phyloP scores from a whole-genome alignment of 2,888 invertebrate species.

The Cephalotes varians region DNA sequence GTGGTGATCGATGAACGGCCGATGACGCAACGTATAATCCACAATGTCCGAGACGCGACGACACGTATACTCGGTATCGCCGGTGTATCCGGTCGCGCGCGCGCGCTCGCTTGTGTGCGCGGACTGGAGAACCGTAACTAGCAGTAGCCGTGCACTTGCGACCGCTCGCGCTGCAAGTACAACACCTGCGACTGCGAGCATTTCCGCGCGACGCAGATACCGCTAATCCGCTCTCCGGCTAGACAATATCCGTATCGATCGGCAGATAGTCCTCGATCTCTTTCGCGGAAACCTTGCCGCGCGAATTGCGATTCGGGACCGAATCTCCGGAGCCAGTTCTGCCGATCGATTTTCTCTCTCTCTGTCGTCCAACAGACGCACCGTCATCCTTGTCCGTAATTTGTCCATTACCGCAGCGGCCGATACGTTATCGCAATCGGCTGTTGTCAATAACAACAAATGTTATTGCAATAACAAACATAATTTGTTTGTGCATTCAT shows the following conservation, averaged over 20 bases:
- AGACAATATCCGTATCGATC: constrained; percentile 45
- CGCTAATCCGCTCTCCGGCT: constrained; percentile 66
- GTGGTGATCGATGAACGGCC: constrained; percentile 66
- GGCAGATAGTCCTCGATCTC: constrained; percentile 54
- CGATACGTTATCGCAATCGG: not conserved
- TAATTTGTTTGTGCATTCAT: constrained; percentile 4
- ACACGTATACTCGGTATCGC: constrained; percentile 40
- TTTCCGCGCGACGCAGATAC: constrained; percentile 68
- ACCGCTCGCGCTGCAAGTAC: constrained; percentile 19
- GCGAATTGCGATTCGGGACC: not conserved
- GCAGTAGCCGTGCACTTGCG: constrained; percentile 20
- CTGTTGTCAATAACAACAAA: no score
- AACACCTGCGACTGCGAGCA: constrained; percentile 61
- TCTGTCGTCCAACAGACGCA: not conserved
- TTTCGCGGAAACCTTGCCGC: not conserved
- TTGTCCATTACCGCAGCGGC: not conserved
- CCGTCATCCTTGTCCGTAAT: not conserved
- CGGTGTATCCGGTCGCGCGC: constrained; percentile 18
- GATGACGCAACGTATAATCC: constrained; percentile 65
- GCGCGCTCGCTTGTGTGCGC: not conserved
- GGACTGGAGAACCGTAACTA: constrained; percentile 28
- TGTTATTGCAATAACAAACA: no score
- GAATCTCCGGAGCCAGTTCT: no score
- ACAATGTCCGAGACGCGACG: constrained; percentile 53
- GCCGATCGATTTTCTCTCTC: not conserved